Base-by-base conservation (phyloP, 2,113 vertebrate genomes). In the Sialia sialis region DNA sequence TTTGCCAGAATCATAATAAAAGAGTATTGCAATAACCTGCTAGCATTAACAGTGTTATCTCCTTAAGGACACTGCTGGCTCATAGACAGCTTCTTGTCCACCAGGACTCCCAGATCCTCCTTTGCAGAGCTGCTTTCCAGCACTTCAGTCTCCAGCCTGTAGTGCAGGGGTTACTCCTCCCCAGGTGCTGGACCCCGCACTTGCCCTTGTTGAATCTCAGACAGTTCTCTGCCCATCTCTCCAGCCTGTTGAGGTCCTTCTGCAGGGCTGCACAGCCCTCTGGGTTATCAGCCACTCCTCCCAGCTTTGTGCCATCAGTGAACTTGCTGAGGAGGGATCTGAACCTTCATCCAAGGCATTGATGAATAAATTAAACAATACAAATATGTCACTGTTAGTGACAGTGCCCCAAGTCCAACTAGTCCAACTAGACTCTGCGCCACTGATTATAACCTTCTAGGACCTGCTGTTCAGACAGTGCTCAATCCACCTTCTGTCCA, bases 211-310 rank as follows among this genome's bases (percentile, higher is more conserved):
- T 41, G 39, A 67, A 60, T 54, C 34, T 54, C 39, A 89, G 46
- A 22, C 5, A 4, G 16, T 18, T 60, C 17, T 58, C 30, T 36
- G n/a, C 30, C 30, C 17, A 19, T 48, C 39, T 54, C 62, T 60
- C 34, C 54, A 48, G 0, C 4, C 62, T 60, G 11, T 2, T 0
- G 0, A 34, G 14, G 16, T 39, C 9, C 16, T 67, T 29, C 48
- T 41, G 29, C 15, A 68, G n/a, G 21, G n/a, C 46, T 48, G 25
- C 34, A 54, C 4, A 89, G 39, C 13, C 3, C 39, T 41, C 46
- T 21, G 8, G 25, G 39, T 4, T 66, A 66, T 11, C 0, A 0
- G 4, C 15, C 16, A 26, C 16, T 46, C 29, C 46, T 60, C 26
- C 25, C 39, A 68, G 29, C 1, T 19, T 34, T 6, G n/a, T 26